These are phyloP conservation scores for Tragelaphus scriptus DNA, from an alignment of 2,113 vertebrate species.

Conservation along the genomic window DNA sequence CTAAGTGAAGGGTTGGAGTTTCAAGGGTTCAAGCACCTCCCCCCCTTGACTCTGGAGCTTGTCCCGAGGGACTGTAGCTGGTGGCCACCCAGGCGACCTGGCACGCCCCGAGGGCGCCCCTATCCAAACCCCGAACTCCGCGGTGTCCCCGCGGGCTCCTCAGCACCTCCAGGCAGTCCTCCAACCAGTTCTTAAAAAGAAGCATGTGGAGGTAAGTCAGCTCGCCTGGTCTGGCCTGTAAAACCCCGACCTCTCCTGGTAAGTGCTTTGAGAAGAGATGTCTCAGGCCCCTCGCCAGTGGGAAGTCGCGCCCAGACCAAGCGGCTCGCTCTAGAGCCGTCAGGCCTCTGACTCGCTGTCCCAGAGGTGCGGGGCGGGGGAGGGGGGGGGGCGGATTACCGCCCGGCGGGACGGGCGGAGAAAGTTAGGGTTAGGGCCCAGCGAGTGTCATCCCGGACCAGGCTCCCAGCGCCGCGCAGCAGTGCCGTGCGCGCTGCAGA, in stretches of 20 bases:
- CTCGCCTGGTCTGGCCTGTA: constrained; percentile 76
- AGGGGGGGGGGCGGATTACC: too few species aligned
- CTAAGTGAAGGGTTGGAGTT: not conserved
- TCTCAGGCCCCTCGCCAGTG: constrained; percentile 78
- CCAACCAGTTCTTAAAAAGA: not conserved
- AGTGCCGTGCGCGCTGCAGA: constrained; percentile 70
- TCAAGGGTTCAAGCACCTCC: not conserved
- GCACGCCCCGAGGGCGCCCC: not conserved
- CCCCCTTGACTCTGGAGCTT: too few species aligned
- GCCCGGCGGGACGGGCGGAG: not conserved
- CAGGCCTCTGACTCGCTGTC: constrained; percentile 75
- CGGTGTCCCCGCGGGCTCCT: fast-evolving
- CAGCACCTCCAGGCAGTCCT: not conserved
- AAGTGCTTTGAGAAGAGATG: constrained; percentile 78
- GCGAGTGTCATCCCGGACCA: constrained; percentile 76
- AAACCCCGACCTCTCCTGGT: constrained; percentile 80
- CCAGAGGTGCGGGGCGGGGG: not conserved
- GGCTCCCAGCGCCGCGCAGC: constrained; percentile 79
- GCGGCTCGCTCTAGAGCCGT: constrained; percentile 75
- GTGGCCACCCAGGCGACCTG: fast-evolving
- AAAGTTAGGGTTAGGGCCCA: constrained; percentile 61
- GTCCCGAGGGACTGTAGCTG: fast-evolving
- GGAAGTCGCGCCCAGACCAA: constrained; percentile 75
- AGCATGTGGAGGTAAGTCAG: constrained; percentile 66
- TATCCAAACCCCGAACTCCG: fast-evolving